A percentile compares a stretch with the other conserved stretches of the same genome.
phyloP scores from a whole-genome alignment of 2,113 vertebrate species.

The Takifugu bimaculatus region DNA sequence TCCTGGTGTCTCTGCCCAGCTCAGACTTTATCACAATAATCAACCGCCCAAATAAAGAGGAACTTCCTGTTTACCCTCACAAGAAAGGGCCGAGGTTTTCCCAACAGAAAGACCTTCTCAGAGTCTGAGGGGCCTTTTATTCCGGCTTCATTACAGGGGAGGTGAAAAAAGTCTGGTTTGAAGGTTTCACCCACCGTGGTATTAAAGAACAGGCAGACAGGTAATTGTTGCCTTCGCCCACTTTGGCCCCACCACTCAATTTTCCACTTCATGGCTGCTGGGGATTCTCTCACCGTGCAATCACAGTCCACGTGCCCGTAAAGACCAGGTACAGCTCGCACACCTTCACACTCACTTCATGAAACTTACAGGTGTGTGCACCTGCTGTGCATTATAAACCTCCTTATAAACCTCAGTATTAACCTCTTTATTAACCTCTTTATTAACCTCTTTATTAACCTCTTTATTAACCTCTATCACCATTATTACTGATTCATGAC shows the following conservation, averaged over 20 bases:
- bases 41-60: constrained; percentile 3
- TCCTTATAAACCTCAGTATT: too few species aligned
- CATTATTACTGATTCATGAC: too few species aligned
- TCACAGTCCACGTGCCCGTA: constrained; percentile 53
- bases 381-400: background rate
- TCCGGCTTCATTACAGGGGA: too few species aligned
- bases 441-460: too few species aligned
- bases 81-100: constrained; percentile 8
- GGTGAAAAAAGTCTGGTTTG: background rate
- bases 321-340: constrained; percentile 37
- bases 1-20: background rate
- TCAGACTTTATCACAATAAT: constrained; percentile 32
- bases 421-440: background rate
- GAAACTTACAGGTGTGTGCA: background rate
- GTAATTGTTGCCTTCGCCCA: constrained; percentile 57
- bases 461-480: too few species aligned
- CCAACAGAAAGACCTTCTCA: too few species aligned
- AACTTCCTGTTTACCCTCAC: constrained; percentile 43
- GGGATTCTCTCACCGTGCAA: constrained; percentile 55
- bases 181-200: background rate
- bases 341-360: constrained; percentile 12
- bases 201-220: constrained; percentile 12
- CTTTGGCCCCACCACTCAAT: constrained; percentile 51
- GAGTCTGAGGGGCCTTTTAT: too few species aligned
- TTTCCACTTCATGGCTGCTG: constrained; percentile 56